Conservation (phyloP, 2,888 invertebrate species). For the Athetis lepigone region DNA sequence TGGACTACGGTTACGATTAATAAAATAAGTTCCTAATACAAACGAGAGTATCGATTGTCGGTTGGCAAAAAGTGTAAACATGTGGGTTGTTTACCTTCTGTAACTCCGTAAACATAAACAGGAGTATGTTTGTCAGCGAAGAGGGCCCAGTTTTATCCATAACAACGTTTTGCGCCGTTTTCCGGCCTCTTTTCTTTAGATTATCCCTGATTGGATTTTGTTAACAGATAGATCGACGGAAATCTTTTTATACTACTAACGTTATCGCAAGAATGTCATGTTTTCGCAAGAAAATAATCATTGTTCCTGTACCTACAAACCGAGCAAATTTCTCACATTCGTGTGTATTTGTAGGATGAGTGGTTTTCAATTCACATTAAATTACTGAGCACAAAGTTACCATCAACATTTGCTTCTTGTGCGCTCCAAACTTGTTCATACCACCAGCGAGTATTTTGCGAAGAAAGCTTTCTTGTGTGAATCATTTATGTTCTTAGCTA, state of each 20-base stretch:
- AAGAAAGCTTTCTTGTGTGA: constrained; percentile 49
- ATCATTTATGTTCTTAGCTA: constrained; percentile 49
- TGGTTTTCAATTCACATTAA: constrained; percentile 79
- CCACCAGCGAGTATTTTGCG: constrained; percentile 46
- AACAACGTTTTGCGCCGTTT: constrained; percentile 30
- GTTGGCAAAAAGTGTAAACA: constrained; percentile 47
- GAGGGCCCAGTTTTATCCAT: constrained; percentile 34
- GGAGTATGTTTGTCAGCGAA: constrained; percentile 26
- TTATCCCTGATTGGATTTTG: constrained; percentile 43
- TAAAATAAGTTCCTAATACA: constrained; percentile 45
- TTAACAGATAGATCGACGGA: constrained; percentile 23
- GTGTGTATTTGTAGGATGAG: constrained; percentile 46
- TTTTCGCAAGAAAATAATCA: background rate
- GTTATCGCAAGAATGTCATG: background rate
- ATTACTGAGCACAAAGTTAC: constrained; percentile 72
- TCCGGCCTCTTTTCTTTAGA: constrained; percentile 30
- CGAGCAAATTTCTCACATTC: constrained; percentile 8
- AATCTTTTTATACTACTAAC: constrained; percentile 24
- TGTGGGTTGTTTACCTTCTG: constrained; percentile 43
- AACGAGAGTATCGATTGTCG: constrained; percentile 42
- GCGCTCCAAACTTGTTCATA: constrained; percentile 53
- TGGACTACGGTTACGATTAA: constrained; percentile 31
- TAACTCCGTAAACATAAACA: constrained; percentile 40
- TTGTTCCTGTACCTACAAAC: background rate
- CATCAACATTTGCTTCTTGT: constrained; percentile 61